A percentile compares a stretch with the other conserved stretches of the same genome.
These are phyloP conservation scores for Catocala fraxini DNA, from an alignment of 2,888 invertebrate species.

Conservation along the genomic window DNA sequence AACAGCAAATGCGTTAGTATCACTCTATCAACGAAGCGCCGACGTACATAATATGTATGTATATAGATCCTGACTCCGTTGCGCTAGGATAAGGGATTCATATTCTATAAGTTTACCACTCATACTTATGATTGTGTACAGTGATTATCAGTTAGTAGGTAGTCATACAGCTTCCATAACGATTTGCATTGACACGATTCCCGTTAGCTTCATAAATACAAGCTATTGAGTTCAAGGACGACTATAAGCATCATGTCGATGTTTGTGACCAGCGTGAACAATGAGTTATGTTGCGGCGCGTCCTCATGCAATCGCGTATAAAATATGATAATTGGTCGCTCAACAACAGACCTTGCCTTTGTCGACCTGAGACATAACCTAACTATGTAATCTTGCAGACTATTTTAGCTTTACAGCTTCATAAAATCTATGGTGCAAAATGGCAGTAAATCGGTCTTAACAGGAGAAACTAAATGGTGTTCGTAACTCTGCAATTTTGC, in stretches of 20 bases:
- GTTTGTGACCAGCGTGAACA: slow-evolving; percentile 85
- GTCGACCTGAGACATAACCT: slow-evolving; percentile 44
- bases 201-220: slow-evolving; percentile 83
- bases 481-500: slow-evolving; percentile 22
- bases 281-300: slow-evolving; percentile 79
- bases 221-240: slow-evolving; percentile 86
- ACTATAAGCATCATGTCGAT: slow-evolving; percentile 77
- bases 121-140: no score
- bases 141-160: slow-evolving; percentile 57
- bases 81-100: no score
- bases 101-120: no score
- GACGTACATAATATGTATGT: no score
- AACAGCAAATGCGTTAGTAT: no score
- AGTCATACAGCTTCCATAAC: slow-evolving; percentile 65
- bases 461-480: slow-evolving; percentile 21
- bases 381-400: slow-evolving; percentile 27
- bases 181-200: slow-evolving; percentile 84
- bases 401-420: slow-evolving; percentile 29
- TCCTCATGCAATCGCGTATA: slow-evolving; percentile 83
- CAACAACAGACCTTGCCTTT: slow-evolving; percentile 68
- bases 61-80: no score
- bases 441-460: slow-evolving; percentile 3
- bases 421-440: slow-evolving; percentile 39
- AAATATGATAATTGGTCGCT: slow-evolving; percentile 83
- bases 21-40: no score